Evolutionary conservation across 2,888 invertebrate species (phyloP).

Genomic region (Allolobophora icterica): DNA sequence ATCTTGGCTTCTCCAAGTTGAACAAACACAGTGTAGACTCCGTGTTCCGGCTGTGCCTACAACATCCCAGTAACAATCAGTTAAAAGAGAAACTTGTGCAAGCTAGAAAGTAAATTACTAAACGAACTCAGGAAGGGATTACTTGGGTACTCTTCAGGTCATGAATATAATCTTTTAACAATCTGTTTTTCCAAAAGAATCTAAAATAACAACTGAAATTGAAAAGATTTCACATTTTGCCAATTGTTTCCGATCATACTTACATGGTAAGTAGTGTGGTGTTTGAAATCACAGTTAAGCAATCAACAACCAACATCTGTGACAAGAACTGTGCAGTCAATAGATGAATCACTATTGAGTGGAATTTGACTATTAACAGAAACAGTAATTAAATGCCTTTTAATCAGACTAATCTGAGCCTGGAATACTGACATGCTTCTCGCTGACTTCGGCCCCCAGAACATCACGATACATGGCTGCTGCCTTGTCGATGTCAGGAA

Average conservation of each 20-base stretch:
- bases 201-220: too few species aligned
- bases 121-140: too few species aligned
- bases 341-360: not conserved
- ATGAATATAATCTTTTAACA: not conserved
- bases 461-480: conserved; percentile 69
- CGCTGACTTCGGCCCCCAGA: conserved; percentile 69
- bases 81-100: not conserved
- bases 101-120: not conserved
- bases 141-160: too few species aligned
- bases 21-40: conserved; percentile 72
- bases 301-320: too few species aligned
- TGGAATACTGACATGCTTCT: conserved; percentile 56
- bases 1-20: conserved; percentile 71
- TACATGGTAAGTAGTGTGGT: too few species aligned
- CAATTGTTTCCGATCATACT: too few species aligned
- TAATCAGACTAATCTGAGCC: not conserved
- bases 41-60: conserved; percentile 70
- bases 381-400: not conserved
- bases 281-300: too few species aligned
- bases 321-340: too few species aligned
- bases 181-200: not conserved
- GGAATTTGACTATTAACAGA: not conserved
- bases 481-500: conserved; percentile 68
- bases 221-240: too few species aligned
- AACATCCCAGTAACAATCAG: conserved; percentile 42